Base-by-base conservation (phyloP, 1,140 invertebrate species). In the Pseudomyrmex flavicornis region DNA sequence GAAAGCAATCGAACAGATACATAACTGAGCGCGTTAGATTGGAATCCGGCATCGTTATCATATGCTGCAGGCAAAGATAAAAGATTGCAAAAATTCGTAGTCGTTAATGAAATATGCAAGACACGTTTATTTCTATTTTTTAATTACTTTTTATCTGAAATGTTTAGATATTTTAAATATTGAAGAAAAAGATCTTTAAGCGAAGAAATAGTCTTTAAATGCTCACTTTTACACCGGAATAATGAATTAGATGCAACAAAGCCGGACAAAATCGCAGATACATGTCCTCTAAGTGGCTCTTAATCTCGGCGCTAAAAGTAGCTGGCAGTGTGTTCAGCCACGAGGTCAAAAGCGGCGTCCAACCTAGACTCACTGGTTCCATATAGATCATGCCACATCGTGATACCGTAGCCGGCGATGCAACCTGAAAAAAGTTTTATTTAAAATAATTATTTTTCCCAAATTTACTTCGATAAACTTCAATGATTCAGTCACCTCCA, bases 331-430 rank as follows among this genome's bases (percentile, higher is more conserved):
- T 97, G 85, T 98, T 97, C 59, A 99, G 93, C 98, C 98, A 99
- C 0, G 98, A 99, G 35, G 96, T 95, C 35, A 99, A 93, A 50
- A 99, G 90, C 4, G 97, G 97, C 69, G 97, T 96, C 98, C 98
- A 99, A 0, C 98, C 98, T 13, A 99, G 93, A 0, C 97, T 96
- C 56, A 95, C 95, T 0, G 98, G 98, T 91, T 99, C 98, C 97
- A 99, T 97, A 93, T 99, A 99, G 87, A 99, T 98, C 98, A 99
- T 99, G 63, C 98, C 98, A 94, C 98, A 99, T 20, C 98, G 96
- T 0, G 98, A 99, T 2, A 98, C 97, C 13, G 97, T 97, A 9
- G 96, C 96, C 17, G 97, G 97, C 0, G 98, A 99, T n/a, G 98
- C 98, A 17, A 97, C 98, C 93, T 94, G 17, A 68, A 13, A 4